These are phyloP conservation scores for Guaruba guarouba DNA, from an alignment of 2,113 vertebrate genomes.

Conservation along the genomic window DNA sequence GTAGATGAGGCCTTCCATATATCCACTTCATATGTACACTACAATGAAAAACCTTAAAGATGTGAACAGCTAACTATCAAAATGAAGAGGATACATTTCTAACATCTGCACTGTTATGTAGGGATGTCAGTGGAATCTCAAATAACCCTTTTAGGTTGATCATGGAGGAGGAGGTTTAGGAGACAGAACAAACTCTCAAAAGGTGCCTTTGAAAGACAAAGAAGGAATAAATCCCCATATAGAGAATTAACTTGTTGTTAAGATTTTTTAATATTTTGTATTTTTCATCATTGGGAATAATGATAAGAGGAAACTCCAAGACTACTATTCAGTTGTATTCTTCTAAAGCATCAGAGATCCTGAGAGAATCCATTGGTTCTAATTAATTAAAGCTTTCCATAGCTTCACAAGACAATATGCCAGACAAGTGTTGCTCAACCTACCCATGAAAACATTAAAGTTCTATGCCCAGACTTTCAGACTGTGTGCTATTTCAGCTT, in stretches of 20 bases:
- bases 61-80: not conserved
- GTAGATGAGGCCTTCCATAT: not conserved
- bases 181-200: not conserved
- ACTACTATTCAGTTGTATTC: not conserved
- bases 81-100: not conserved
- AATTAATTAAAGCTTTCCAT: not conserved
- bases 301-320: not conserved
- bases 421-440: not conserved
- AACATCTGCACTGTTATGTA: accelerated
- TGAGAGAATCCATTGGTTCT: not conserved
- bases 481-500: not conserved
- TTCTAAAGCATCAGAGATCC: not conserved
- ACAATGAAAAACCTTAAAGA: accelerated
- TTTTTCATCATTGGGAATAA: not conserved
- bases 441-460: not conserved
- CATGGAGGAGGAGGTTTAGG: not conserved
- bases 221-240: not conserved
- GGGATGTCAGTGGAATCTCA: not conserved
- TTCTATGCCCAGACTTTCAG: not conserved
- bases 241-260: not conserved
- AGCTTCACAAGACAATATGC: not conserved
- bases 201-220: not conserved
- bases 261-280: not conserved
- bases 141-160: not conserved
- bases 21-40: not conserved